Evolutionary conservation across 2,888 invertebrate genomes (phyloP), one percentile per base, ranked within the genome.

Genomic region (Drosophila kambysellisi): DNA sequence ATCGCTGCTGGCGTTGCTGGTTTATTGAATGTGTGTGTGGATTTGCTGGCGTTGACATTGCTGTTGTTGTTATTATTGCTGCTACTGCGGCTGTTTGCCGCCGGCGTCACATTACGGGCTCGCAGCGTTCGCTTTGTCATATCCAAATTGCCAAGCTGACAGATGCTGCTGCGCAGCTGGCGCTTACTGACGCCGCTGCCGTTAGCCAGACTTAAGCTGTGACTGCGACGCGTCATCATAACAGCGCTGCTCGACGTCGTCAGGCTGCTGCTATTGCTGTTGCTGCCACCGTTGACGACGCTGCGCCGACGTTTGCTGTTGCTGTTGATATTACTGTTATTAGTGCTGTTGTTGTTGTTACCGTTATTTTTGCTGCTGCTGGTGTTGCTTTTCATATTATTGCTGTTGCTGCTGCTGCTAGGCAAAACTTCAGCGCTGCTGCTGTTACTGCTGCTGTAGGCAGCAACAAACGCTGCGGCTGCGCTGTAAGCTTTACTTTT

Each of bases 71-170:
- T 39, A 59, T n/a, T 54, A 35, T 15, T 50, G 25, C 30, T 51
- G 50, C 35, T 29, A 33, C 17, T 61, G 46, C 50, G 25, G 30
- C 30, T 9, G 35, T 66, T 32, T 83, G 74, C 6, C 83, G 63
- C 51, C 17, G 88, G n/a, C n/a, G 83, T 68, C 1, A 65, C 72
- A 56, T 92, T 92, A 7, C 92, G 85, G 0, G 93, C 92, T 57
- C 93, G 84, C 25, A 93, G 72, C 33, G 92, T 93, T 9, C 93
- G 86, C 70, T 92, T 93, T 7, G 87, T 91, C 64, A 92, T 84
- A 59, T 92, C 92, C 52, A 76, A 67, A 39, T 59, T 72, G 3
- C 69, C 64, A 25, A 84, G 48, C 25, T 77, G 76, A 68, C 76
- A 81, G 33, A 71, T 85, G 60, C 83, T 91, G 76, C 93, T 93